Base-by-base conservation (phyloP, 2,888 invertebrate genomes). In the Ariolimax columbianus region DNA sequence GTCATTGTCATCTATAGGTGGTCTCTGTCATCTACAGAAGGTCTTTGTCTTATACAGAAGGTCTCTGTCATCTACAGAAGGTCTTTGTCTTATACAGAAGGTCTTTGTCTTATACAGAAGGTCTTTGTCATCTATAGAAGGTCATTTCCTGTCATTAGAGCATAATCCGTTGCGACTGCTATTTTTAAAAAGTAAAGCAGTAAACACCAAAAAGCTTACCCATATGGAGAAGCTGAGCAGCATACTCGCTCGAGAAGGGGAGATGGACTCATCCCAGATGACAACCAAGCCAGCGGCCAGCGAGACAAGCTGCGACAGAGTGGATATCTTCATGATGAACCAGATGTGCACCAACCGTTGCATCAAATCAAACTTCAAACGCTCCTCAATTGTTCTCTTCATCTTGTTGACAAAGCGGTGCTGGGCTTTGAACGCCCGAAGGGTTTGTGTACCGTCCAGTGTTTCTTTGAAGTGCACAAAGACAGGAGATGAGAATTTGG, bases 371-470 rank as follows among this genome's bases (percentile, higher is more conserved):
- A 78, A 78, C 72, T 79, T 84, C 2, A 78, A 4, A 26, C n/a
- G 77, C 0, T 63, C n/a, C 47, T 94, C 93, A 0, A 94, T 91
- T n/a, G 89, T 88, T 17, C 89, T 81, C 59, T 91, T 90, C 1
- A 91, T 91, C 33, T 88, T 87, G 0, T 77, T 11, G 33, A 91
- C 89, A 84, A 93, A 94, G 26, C 90, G 83, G 6, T 87, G 85
- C 85, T 91, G 90, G 11, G 88, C 90, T 2, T 86, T 86, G 88
- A 91, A 94, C 4, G 94, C 94, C 59, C 94, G 83, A 82, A 94
- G 93, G 40, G 92, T 90, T 77, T 90, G 90, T 9, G 90, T 91
- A 3, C 94, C 94, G 3, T 97, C 97, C n/a, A 94, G 83, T 19
- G 93, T 92, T 86, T 94, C 94, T 85, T 92, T 92, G 88, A 94